Base-by-base conservation (phyloP, 2,113 vertebrate genomes). In the Clupea harengus region DNA sequence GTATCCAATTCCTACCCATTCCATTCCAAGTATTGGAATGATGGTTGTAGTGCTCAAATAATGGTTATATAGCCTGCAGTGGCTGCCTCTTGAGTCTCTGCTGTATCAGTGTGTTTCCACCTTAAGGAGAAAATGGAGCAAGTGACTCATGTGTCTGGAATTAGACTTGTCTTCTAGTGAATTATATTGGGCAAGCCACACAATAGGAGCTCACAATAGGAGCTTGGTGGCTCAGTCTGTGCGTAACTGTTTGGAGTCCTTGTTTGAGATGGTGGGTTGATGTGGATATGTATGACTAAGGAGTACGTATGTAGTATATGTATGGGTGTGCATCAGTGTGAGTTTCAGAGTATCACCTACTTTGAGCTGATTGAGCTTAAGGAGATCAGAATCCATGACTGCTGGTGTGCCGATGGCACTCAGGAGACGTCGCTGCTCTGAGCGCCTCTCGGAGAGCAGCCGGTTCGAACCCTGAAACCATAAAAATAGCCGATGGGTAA, bases 331-430 rank as follows among this genome's bases (percentile, higher is more conserved):
- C 64, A 67, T 7, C n/a, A 78, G 72, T 39, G 60, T 1, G 20
- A 64, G 52, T 17, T 25, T n/a, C 22, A 22, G 32, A 32, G 1
- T 0, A 4, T 18, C 5, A 0, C 13, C 44, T 90, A 98, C 97
- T 96, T 98, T 98, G 47, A 98, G 96, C 92, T 98, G 97, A 92
- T 98, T 98, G 83, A 98, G 95, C 90, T 98, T 98, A 3, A 98
- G 95, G 78, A 98, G 93, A 84, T 98, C 97, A 1, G 97, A 98
- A 89, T 98, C 97, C 93, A 96, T 91, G 67, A 97, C 93, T 0
- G 97, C 96, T 0, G 95, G 94, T 0, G 96, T 95, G 45, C 97
- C 97, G 0, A 98, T 98, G 87, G 96, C 97, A 0, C 96, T 97
- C 87, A 98, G 96, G 39, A 98, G 94, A 11, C 97, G 95, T 2